Percentiles rank a stretch among this genome's conserved stretches.
These are phyloP conservation scores for Strix aluco DNA, from an alignment of 2,113 vertebrate species.

Conservation along the genomic window DNA sequence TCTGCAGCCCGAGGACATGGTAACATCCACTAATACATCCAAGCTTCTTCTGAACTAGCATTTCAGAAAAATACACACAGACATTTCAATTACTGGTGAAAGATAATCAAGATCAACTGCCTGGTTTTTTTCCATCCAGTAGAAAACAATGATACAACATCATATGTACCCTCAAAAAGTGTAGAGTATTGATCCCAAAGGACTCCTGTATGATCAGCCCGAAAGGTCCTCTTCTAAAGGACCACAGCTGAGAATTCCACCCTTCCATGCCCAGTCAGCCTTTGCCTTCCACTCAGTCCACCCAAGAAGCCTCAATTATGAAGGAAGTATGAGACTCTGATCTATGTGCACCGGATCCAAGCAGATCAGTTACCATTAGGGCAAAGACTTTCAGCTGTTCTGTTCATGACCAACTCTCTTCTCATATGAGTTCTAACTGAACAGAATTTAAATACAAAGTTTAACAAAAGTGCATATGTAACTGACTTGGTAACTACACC, in stretches of 20 bases:
- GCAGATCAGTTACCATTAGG: background rate
- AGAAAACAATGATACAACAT: background rate
- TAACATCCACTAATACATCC: background rate
- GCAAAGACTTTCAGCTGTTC: background rate
- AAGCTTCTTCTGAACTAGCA: background rate
- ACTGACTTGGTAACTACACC: background rate
- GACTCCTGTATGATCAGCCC: accelerated
- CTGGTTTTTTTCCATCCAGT: background rate
- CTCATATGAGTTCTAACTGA: background rate
- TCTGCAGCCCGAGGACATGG: background rate
- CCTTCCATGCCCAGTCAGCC: background rate
- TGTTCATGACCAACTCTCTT: background rate
- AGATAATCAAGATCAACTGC: background rate
- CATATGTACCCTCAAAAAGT: background rate
- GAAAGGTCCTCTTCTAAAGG: background rate
- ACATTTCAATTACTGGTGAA: background rate
- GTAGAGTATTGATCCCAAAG: background rate
- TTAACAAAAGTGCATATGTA: background rate
- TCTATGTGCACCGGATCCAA: background rate
- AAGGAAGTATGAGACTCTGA: background rate
- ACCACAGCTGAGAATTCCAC: background rate
- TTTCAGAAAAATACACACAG: background rate
- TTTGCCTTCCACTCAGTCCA: background rate
- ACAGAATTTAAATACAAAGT: background rate
- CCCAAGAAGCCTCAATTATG: background rate